Conservation (phyloP, 1,140 invertebrate species). For the Chrysoperla carnea region DNA sequence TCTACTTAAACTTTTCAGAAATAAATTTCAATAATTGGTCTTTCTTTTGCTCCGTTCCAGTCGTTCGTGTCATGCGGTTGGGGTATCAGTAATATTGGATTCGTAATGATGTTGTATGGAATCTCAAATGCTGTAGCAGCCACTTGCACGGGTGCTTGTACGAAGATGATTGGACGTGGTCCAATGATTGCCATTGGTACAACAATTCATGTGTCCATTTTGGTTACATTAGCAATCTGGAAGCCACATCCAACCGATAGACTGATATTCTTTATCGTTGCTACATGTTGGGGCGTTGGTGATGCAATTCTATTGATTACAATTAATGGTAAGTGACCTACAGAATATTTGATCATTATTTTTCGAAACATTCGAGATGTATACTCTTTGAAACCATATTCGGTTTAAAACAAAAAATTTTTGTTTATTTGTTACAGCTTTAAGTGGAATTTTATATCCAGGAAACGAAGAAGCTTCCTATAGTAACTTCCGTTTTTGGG, state of each 20-base stretch:
- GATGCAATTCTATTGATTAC: slow-evolving; percentile 91
- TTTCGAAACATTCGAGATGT: too few relatives aligned
- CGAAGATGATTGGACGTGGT: slow-evolving; percentile 62
- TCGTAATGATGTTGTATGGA: slow-evolving; percentile 83
- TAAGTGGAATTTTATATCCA: slow-evolving; percentile 77
- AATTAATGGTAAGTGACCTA: slow-evolving; percentile 60
- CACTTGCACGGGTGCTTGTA: slow-evolving; percentile 55
- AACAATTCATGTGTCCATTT: slow-evolving; percentile 45
- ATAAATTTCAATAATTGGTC: too few relatives aligned
- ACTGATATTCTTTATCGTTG: slow-evolving; percentile 61
- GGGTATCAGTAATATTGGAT: slow-evolving; percentile 79
- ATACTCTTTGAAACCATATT: too few relatives aligned
- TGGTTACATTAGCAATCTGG: slow-evolving; percentile 53
- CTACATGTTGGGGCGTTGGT: slow-evolving; percentile 76
- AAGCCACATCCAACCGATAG: slow-evolving; percentile 49
- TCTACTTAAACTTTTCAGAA: too few relatives aligned
- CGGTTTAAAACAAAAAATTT: too few relatives aligned
- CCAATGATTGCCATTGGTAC: slow-evolving; percentile 59
- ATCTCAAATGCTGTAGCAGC: slow-evolving; percentile 68
- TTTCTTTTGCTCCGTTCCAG: too few relatives aligned
- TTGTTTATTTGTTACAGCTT: slow-evolving; percentile 36
- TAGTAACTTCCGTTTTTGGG: slow-evolving; percentile 84
- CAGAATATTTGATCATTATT: neutral
- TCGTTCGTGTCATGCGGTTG: slow-evolving; percentile 77
- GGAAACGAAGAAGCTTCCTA: slow-evolving; percentile 80